phyloP scores from a whole-genome alignment of 2,797 vertebrate species.

The Malurus leucopterus region DNA sequence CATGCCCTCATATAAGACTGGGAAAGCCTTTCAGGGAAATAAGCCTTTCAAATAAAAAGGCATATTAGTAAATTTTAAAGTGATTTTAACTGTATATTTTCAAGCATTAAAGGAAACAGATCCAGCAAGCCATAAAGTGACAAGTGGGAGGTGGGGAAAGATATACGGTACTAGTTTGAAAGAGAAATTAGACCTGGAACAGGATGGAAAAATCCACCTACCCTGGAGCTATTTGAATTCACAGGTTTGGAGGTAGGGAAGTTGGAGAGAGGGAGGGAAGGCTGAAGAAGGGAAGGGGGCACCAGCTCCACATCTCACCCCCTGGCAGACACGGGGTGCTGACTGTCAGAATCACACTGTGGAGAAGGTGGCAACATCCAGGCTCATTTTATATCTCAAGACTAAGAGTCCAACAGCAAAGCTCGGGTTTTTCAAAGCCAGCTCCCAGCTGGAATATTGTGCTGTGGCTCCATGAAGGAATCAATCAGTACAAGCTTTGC shows the following conservation, averaged over 20 bases:
- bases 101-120: constrained; percentile 67
- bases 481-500: background rate
- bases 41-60: constrained; percentile 72
- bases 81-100: constrained; percentile 72
- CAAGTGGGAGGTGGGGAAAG: constrained; percentile 52
- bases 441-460: background rate
- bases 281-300: background rate
- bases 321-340: background rate
- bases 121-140: constrained; percentile 73
- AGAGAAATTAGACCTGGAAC: constrained; percentile 66
- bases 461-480: background rate
- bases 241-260: background rate
- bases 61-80: constrained; percentile 66
- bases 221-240: constrained; percentile 52
- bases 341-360: background rate
- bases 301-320: background rate
- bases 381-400: background rate
- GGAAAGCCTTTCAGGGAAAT: constrained; percentile 70
- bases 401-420: background rate
- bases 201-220: constrained; percentile 54
- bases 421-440: background rate
- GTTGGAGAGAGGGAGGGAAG: background rate
- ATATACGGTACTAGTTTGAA: constrained; percentile 58
- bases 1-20: constrained; percentile 67
- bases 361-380: background rate